A percentile compares a stretch with the other conserved stretches of the same genome.
phyloP scores from a whole-genome alignment of 2,113 vertebrate species.

The Seriola dumerili region DNA sequence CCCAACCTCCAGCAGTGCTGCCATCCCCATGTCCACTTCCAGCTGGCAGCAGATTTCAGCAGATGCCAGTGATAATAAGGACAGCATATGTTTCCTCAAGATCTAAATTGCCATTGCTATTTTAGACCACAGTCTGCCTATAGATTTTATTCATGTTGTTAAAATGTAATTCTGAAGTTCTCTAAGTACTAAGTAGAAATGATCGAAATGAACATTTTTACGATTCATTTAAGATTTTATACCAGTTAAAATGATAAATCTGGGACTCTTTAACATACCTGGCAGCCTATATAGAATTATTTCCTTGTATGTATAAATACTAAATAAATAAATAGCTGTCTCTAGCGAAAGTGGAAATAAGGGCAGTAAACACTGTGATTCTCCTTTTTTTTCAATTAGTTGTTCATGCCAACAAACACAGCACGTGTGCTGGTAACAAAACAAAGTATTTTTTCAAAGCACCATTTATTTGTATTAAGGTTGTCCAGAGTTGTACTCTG shows the following conservation, averaged over 20 bases:
- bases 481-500: constrained; percentile 2
- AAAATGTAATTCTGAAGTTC: neutral
- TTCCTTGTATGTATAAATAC: neutral
- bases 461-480: neutral
- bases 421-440: neutral
- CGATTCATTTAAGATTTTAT: neutral
- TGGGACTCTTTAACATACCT: neutral
- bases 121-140: constrained; percentile 38
- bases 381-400: neutral
- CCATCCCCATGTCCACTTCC: constrained; percentile 67
- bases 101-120: constrained; percentile 42
- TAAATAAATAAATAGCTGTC: neutral
- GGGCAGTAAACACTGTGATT: neutral
- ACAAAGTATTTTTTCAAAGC: neutral
- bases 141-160: neutral
- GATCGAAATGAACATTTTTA: neutral
- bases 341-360: constrained; percentile 1
- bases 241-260: neutral
- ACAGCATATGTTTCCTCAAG: constrained; percentile 60
- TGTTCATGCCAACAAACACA: neutral
- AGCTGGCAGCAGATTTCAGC: constrained; percentile 68
- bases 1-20: constrained; percentile 59
- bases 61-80: constrained; percentile 74
- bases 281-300: neutral
- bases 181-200: neutral